Base-by-base conservation (phyloP, 1,140 invertebrate species). In the Homalodisca vitripennis region DNA sequence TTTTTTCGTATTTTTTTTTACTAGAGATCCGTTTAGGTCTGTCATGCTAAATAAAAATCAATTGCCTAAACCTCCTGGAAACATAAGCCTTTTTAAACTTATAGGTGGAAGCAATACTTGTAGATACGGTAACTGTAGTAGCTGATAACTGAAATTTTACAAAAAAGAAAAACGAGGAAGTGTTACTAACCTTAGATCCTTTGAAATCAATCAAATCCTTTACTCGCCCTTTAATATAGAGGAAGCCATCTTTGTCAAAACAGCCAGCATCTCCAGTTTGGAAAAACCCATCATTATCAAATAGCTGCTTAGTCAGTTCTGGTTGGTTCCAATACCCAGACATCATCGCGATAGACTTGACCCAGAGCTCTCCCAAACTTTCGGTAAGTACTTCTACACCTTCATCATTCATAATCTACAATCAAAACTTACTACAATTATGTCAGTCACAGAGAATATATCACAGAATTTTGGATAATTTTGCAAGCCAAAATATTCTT, bases 201-300 rank as follows among this genome's bases (percentile, higher is more conserved):
- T 6, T 3, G 29, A 27, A 22, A 14, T 10, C 14, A 10, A 60
- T 27, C 24, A 60, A 12, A 27, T 60, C 55, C 2, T 22, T 31
- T 27, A 27, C 13, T 27, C 55, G 24, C 2, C 55, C 55, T 17
- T 6, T 2, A 60, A 31, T 27, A 27, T 60, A 31, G n/a, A 60
- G 24, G 55, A 60, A 60, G 29, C 55, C 55, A 6, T 60, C 29
- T 6, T 27, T 31, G 29, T 60, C 55, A n/a, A 29, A 60, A 60
- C 29, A 60, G 14, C 55, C 55, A 60, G 29, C 55, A 31, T 60
- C 55, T 27, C 55, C 55, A 60, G 55, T 60, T 14, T n/a, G 12
- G 24, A 60, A 60, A 22, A 60, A 60, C 24, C 55, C 55, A 2
- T 60, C 55, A 29, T 2, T 6, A 22, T 60, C 55, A n/a, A 60